phyloP scores from a whole-genome alignment of 2,888 invertebrate species.

The Orgyia antiqua region DNA sequence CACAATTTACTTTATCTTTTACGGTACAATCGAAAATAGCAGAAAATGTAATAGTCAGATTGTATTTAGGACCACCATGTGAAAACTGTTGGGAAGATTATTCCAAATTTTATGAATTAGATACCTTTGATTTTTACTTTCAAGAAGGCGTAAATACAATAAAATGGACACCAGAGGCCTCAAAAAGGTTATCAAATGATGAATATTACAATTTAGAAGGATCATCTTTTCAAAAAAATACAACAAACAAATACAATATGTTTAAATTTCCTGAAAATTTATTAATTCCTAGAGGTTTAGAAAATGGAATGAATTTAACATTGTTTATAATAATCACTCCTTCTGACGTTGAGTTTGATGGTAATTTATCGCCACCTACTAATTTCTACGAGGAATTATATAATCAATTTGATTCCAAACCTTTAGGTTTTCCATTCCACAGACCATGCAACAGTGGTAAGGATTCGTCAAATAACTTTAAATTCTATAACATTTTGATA shows the following conservation, averaged over 20 bases:
- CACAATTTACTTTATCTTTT: constrained; percentile 47
- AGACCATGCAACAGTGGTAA: constrained; percentile 37
- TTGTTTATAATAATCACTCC: constrained; percentile 57
- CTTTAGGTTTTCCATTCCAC: constrained; percentile 67
- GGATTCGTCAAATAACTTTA: constrained; percentile 43
- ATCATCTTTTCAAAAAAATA: constrained; percentile 14
- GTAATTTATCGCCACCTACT: constrained; percentile 21
- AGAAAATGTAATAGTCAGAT: constrained; percentile 40
- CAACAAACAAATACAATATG: constrained; percentile 39
- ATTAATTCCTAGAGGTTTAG: constrained; percentile 52
- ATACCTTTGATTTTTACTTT: constrained; percentile 39
- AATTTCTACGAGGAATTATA: constrained; percentile 34
- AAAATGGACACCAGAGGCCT: constrained; percentile 45
- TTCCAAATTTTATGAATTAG: constrained; percentile 52
- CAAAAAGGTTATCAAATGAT: constrained; percentile 42
- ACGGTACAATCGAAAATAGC: constrained; percentile 39
- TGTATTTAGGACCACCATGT: constrained; percentile 63
- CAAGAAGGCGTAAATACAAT: constrained; percentile 46
- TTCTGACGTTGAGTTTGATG: constrained; percentile 28
- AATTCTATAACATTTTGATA: constrained; percentile 53
- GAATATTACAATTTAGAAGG: constrained; percentile 40
- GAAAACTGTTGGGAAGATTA: constrained; percentile 44
- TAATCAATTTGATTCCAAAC: constrained; percentile 42
- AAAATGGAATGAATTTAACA: constrained; percentile 53
- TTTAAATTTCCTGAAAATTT: constrained; percentile 60